Base-by-base conservation (phyloP, 2,797 vertebrate species). In the Arrhamphus sclerolepis region DNA sequence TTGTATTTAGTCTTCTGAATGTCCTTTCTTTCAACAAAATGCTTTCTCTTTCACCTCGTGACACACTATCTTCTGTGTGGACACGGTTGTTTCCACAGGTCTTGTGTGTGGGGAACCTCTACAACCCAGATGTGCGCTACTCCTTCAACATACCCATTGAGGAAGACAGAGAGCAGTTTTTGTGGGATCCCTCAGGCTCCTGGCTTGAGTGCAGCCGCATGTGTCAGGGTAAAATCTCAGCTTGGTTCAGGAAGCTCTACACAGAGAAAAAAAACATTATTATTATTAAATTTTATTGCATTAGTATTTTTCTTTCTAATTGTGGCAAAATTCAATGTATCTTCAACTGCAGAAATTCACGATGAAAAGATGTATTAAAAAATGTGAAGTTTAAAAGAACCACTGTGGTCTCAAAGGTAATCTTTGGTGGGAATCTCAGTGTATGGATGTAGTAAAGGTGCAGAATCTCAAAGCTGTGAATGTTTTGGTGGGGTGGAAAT, bases 21-120 rank as follows among this genome's bases (percentile, higher is more conserved):
- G 34, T 13, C 6, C 13, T 38, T 38, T 38, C 13, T 4, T 13
- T 14, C 13, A 13, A 38, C 4, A 14, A 13, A 38, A 7, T 53
- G 0, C 6, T 31, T 22, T 38, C n/a, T 29, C 20, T 26, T 14
- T 31, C 6, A 49, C 47, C 40, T 16, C 28, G 28, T 11, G 19
- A 43, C 7, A 0, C 31, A 38, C 56, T 28, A 28, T 64, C 39
- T 54, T n/a, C 48, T 6, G 4, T 41, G 22, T 56, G 43, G 31
- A 70, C 60, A 26, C 42, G 10, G 8, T 63, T 72, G 31, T 66
- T 67, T 43, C 17, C 53, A n/a, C 87, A 99, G 97, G 96, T 99
- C 74, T 86, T 99, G 63, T 98, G 96, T 88, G 97, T 99, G 84
- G 97, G 97, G 74, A 97, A 97, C 89, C 93, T 98, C 47, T 93